phyloP scores from a whole-genome alignment of 2,888 invertebrate species.

The Hartigia nigra region DNA sequence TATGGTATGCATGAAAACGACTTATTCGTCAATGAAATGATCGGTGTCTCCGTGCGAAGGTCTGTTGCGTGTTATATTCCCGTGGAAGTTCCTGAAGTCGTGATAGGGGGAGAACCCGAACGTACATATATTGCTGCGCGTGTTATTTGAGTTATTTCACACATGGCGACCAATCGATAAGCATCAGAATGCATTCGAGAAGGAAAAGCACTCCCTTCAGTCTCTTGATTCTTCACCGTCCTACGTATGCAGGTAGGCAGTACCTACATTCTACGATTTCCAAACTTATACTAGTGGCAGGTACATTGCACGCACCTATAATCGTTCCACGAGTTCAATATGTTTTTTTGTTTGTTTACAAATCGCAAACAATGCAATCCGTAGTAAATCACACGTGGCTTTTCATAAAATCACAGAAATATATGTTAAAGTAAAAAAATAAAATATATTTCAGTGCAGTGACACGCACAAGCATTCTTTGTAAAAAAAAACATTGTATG shows the following conservation, averaged over 20 bases:
- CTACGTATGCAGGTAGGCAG: background rate
- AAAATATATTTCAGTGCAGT: too few relatives aligned
- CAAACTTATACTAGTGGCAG: background rate
- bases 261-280: background rate
- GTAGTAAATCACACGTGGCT: background rate
- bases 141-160: slow-evolving; percentile 50
- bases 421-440: background rate
- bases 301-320: background rate
- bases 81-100: slow-evolving; percentile 10
- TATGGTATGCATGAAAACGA: slow-evolving; percentile 50
- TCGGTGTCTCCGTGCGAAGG: slow-evolving; percentile 22
- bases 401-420: background rate
- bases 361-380: background rate
- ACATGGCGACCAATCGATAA: slow-evolving; percentile 50
- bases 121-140: slow-evolving; percentile 22
- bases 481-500: too few relatives aligned
- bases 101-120: background rate
- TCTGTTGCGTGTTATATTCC: slow-evolving; percentile 13
- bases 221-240: slow-evolving; percentile 5
- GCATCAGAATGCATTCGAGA: slow-evolving; percentile 41
- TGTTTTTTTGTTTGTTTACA: background rate
- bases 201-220: slow-evolving; percentile 17
- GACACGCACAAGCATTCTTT: too few relatives aligned
- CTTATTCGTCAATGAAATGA: slow-evolving; percentile 45
- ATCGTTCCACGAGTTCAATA: background rate